These are phyloP conservation scores for Tokudaia tokunoshimensis DNA, from an alignment of 2,797 vertebrate species.

Conservation along the genomic window DNA sequence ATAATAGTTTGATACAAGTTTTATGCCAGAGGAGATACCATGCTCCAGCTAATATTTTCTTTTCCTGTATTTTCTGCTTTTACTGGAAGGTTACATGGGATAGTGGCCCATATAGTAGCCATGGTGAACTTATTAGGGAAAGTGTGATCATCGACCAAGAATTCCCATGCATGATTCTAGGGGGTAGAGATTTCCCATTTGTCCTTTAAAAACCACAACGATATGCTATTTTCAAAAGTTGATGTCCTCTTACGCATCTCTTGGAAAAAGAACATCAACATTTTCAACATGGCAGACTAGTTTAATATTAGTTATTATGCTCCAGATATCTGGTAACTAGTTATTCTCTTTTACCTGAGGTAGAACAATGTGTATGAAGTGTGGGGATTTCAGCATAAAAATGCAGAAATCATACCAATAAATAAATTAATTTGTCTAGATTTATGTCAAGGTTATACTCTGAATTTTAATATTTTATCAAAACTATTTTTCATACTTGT, in stretches of 20 bases:
- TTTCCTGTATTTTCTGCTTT: not conserved
- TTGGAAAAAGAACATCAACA: not conserved
- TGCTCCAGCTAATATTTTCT: not conserved
- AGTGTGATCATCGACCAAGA: constrained; percentile 17
- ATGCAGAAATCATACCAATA: not conserved
- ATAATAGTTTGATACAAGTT: not conserved
- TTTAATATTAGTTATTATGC: not conserved
- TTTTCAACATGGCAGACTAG: not conserved
- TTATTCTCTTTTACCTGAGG: rapidly evolving
- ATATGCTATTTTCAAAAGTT: not conserved
- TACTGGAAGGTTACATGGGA: not conserved
- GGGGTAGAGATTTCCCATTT: not conserved
- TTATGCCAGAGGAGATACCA: not conserved
- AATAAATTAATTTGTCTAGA: rapidly evolving
- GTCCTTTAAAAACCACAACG: not conserved
- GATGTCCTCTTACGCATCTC: not conserved
- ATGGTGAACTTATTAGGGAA: constrained; percentile 15
- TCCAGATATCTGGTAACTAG: not conserved
- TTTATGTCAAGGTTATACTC: not conserved
- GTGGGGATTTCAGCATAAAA: not conserved
- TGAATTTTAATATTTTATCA: not conserved
- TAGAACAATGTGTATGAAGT: not conserved
- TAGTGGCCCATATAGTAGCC: not conserved
- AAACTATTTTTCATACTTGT: not conserved
- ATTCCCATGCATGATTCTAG: not conserved